Conservation (phyloP, 1,140 invertebrate species). For the Solenopsis fugax region DNA sequence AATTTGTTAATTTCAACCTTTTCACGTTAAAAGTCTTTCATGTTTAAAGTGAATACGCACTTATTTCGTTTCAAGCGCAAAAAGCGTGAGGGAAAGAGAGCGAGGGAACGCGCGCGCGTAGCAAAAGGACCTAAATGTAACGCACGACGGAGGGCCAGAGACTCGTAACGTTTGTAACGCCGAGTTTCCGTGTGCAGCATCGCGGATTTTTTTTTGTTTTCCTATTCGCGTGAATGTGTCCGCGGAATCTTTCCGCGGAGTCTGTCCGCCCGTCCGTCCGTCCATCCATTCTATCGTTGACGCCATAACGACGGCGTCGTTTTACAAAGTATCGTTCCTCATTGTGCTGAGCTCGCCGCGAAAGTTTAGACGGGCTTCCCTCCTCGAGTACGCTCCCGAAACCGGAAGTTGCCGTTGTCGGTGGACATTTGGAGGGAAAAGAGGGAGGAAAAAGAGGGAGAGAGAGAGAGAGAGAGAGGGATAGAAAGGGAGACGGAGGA, state of each 20-base stretch:
- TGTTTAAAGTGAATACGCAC: conserved; percentile 63
- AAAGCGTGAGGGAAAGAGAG: conserved; percentile 30
- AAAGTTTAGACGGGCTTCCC: conserved; percentile 61
- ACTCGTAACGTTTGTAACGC: conserved; percentile 48
- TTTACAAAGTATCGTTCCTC: conserved; percentile 64
- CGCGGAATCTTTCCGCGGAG: conserved; percentile 54
- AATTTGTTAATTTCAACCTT: conserved; percentile 65
- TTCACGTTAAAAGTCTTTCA: conserved; percentile 65
- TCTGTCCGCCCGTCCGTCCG: not conserved
- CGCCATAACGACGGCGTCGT: conserved; percentile 58
- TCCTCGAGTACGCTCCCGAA: conserved; percentile 50
- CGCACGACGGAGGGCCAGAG: conserved; percentile 39
- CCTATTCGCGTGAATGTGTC: conserved; percentile 33
- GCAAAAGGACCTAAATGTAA: conserved; percentile 51
- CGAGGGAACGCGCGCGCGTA: conserved; percentile 8
- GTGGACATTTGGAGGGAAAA: conserved; percentile 25
- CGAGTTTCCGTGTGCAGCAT: conserved; percentile 35
- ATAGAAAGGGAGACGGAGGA: conserved; percentile 22
- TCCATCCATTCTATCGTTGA: conserved; percentile 45
- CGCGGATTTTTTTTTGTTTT: conserved; percentile 17
- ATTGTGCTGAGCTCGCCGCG: conserved; percentile 61
- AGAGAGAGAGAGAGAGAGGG: conserved; percentile 8
- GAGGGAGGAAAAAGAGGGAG: conserved; percentile 37
- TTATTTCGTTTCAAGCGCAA: conserved; percentile 64
- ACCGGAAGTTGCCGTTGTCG: conserved; percentile 52